phyloP scores from a whole-genome alignment of 2,888 invertebrate genomes.

The Troides oblongomaculatus region DNA sequence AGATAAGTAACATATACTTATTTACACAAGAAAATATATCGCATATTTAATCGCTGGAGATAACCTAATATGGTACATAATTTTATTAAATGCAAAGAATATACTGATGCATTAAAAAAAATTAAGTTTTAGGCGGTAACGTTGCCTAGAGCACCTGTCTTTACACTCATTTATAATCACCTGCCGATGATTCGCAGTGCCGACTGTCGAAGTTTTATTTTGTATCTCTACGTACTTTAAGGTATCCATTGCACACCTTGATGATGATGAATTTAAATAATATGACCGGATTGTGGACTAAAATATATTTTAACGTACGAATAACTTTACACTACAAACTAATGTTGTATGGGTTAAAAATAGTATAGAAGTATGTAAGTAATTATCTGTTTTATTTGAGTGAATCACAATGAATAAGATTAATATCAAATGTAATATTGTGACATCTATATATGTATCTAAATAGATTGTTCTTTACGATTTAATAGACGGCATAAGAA shows the following conservation, averaged over 20 bases:
- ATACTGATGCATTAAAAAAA: conserved; percentile 34
- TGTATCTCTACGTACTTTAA: conserved; percentile 34
- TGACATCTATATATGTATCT: too few species aligned
- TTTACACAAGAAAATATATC: not conserved
- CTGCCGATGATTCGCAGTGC: conserved; percentile 59
- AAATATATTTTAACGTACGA: not conserved
- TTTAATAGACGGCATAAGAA: too few species aligned
- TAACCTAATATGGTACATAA: not conserved
- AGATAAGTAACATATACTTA: not conserved
- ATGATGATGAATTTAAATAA: not conserved
- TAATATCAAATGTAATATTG: too few species aligned
- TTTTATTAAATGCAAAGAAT: not conserved
- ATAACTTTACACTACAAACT: not conserved
- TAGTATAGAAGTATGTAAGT: too few species aligned
- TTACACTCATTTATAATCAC: conserved; percentile 49
- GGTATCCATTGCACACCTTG: conserved; percentile 17
- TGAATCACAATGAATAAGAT: too few species aligned
- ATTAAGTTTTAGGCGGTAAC: conserved; percentile 52
- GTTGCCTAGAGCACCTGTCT: conserved; percentile 64
- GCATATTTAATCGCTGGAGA: not conserved
- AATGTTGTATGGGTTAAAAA: not conserved
- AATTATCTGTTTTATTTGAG: too few species aligned
- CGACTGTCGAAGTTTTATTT: conserved; percentile 28
- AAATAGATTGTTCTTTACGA: too few species aligned
- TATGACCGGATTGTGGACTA: not conserved